A percentile compares a stretch with the other conserved stretches of the same genome.
Conservation (phyloP, 2,113 vertebrate genomes). For the Ophiodon elongatus region DNA sequence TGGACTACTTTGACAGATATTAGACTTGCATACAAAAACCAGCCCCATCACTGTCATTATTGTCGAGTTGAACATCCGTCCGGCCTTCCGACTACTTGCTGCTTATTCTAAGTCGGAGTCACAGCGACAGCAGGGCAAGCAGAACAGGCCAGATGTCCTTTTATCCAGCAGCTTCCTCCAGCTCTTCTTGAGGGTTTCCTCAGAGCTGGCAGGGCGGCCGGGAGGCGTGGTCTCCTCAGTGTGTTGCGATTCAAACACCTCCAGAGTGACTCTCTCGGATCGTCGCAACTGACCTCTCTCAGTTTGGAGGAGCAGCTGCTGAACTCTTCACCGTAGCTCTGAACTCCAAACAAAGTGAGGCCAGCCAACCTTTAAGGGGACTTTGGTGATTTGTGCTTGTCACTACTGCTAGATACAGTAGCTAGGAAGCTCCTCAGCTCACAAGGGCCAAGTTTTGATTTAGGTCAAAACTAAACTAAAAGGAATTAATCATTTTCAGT, state of each 20-base stretch:
- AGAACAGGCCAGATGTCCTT: conserved; percentile 69
- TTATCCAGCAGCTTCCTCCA: conserved; percentile 66
- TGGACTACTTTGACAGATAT: not conserved
- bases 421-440: not conserved
- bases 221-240: conserved; percentile 30
- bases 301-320: conserved; percentile 44
- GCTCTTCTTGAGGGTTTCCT: conserved; percentile 54
- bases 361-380: not conserved
- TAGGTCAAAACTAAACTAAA: too few species aligned
- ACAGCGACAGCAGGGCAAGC: conserved; percentile 17
- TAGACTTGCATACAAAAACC: not conserved
- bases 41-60: not conserved
- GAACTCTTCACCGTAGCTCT: conserved; percentile 21
- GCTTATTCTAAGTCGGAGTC: conserved; percentile 34
- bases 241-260: conserved; percentile 36
- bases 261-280: conserved; percentile 19
- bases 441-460: not conserved
- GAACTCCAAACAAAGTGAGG: not conserved
- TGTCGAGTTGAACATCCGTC: not conserved
- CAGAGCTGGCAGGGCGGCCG: conserved; percentile 52
- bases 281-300: conserved; percentile 40
- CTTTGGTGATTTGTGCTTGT: not conserved
- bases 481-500: not conserved
- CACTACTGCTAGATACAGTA: not conserved
- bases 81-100: not conserved